Evolutionary conservation across 2,888 invertebrate species (phyloP).

Genomic region (Operophtera brumata): DNA sequence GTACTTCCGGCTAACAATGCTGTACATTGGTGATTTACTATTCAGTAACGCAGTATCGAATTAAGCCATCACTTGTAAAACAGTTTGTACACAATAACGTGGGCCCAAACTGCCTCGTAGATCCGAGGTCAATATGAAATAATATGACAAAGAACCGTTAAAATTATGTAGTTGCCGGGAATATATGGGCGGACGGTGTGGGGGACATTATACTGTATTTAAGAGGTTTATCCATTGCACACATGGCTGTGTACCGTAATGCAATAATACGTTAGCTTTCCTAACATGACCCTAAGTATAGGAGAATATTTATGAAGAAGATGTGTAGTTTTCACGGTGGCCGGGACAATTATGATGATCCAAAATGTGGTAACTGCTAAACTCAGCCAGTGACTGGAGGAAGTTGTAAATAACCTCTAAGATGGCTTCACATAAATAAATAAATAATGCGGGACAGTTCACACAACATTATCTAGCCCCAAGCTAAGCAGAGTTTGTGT

Average conservation of each 20-base stretch:
- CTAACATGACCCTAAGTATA: not conserved
- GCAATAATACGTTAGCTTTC: not conserved
- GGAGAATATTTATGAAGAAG: too few species aligned
- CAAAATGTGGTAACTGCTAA: too few species aligned
- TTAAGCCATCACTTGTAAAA: conserved; percentile 34
- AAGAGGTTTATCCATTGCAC: conserved; percentile 11
- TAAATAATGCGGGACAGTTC: too few species aligned
- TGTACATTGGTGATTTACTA: conserved; percentile 32
- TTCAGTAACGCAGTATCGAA: conserved; percentile 32
- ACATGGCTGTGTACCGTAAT: conserved; percentile 13
- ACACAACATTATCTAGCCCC: too few species aligned
- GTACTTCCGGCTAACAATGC: conserved; percentile 28
- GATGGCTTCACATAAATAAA: too few species aligned
- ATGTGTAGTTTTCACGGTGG: too few species aligned
- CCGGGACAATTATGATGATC: too few species aligned
- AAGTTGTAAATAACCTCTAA: too few species aligned
- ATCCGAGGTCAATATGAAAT: conserved; percentile 26
- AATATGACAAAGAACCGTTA: conserved; percentile 28
- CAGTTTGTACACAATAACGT: conserved; percentile 24
- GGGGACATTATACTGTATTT: conserved; percentile 21
- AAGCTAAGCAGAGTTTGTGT: too few species aligned
- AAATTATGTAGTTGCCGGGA: conserved; percentile 25
- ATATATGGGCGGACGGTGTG: conserved; percentile 18
- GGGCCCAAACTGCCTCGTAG: conserved; percentile 28
- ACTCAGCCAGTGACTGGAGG: too few species aligned